These are phyloP conservation scores for Nasonovia ribisnigri DNA, from an alignment of 2,888 invertebrate genomes.

Conservation along the genomic window DNA sequence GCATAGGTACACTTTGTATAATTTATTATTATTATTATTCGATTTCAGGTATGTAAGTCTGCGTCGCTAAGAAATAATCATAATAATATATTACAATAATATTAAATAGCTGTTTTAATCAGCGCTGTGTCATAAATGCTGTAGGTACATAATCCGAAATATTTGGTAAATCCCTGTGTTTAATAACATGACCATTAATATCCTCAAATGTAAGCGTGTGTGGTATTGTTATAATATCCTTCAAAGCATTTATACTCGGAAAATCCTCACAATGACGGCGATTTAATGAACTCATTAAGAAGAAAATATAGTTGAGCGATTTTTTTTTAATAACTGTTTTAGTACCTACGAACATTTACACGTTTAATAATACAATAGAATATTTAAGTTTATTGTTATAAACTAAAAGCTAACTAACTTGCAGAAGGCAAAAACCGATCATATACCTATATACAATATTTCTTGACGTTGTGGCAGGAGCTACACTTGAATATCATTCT, in stretches of 20 bases:
- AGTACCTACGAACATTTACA: neutral
- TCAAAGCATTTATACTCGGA: conserved; percentile 21
- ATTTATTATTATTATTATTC: conserved; percentile 11
- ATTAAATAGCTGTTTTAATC: neutral
- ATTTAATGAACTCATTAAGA: conserved; percentile 38
- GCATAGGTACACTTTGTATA: neutral
- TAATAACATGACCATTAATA: conserved; percentile 41
- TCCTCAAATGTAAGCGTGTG: conserved; percentile 15
- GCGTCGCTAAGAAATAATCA: neutral
- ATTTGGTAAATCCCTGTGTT: neutral
- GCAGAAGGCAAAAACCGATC: neutral
- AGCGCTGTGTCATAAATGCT: neutral
- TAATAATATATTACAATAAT: neutral
- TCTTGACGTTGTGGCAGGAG: neutral
- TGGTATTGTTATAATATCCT: conserved; percentile 25
- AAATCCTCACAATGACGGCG: neutral
- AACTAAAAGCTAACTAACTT: neutral
- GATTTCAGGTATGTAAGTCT: neutral
- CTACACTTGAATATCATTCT: neutral
- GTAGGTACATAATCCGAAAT: conserved; percentile 26
- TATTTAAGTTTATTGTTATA: neutral
- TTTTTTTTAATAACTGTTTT: neutral
- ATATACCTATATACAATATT: neutral
- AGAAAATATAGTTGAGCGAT: neutral
- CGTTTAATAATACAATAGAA: neutral